A percentile compares a stretch with the other conserved stretches of the same genome.
These are phyloP conservation scores for Passer domesticus DNA, from an alignment of 2,113 vertebrate species.

Conservation along the genomic window DNA sequence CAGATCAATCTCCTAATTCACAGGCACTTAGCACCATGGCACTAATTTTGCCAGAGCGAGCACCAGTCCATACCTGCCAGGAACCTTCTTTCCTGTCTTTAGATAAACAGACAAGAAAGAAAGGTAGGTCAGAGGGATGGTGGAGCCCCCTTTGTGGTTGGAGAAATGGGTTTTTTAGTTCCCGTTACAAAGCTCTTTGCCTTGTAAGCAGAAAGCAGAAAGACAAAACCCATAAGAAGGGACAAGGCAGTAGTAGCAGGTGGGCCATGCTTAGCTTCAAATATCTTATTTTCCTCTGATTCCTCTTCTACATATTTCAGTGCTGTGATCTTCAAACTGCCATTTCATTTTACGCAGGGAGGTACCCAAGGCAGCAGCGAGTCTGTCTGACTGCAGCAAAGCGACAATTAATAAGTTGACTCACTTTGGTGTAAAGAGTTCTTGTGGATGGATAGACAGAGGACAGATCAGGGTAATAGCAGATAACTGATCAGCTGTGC, in stretches of 20 bases:
- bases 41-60: neutral
- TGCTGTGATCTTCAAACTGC: neutral
- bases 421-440: slow-evolving; percentile 9
- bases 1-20: neutral
- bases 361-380: neutral
- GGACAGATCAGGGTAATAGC: neutral
- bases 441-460: neutral
- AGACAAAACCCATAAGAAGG: neutral
- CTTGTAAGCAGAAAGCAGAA: neutral
- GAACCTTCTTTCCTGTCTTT: neutral
- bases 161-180: neutral
- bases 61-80: neutral
- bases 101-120: neutral
- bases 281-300: neutral
- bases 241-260: neutral
- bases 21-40: neutral
- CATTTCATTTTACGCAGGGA: slow-evolving; percentile 19
- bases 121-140: neutral
- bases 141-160: neutral
- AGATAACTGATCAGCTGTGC: neutral
- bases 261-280: neutral
- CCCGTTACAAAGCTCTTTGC: rapidly evolving
- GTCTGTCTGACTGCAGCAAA: neutral
- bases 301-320: neutral
- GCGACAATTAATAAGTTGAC: neutral